Percentiles rank a stretch among this genome's conserved stretches.
Conservation (phyloP, 2,888 invertebrate genomes). For the Ormyrus rosae region DNA sequence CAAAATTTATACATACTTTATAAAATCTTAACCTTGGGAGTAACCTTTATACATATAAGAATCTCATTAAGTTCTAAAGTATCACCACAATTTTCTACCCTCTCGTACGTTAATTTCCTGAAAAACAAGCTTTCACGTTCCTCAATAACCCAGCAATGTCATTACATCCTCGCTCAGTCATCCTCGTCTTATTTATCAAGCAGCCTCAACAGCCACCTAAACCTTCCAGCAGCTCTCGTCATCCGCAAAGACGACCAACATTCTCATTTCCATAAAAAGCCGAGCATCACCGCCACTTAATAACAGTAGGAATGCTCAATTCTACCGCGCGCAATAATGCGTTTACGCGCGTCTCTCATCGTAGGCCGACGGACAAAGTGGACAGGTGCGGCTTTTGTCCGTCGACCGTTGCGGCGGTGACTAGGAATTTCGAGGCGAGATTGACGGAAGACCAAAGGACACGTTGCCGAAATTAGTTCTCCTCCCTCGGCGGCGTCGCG, state of each 20-base stretch:
- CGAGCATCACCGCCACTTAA: too few relatives aligned
- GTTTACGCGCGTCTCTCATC: too few relatives aligned
- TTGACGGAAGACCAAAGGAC: neutral
- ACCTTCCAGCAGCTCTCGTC: neutral
- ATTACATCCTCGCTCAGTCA: neutral
- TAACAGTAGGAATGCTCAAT: too few relatives aligned
- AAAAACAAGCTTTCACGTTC: neutral
- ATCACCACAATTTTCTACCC: neutral
- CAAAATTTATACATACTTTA: neutral
- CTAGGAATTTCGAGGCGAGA: slow-evolving; percentile 17
- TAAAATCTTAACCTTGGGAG: too few relatives aligned
- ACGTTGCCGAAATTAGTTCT: slow-evolving; percentile 4
- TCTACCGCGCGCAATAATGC: too few relatives aligned
- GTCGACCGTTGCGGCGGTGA: slow-evolving; percentile 19
- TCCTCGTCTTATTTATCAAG: slow-evolving; percentile 7
- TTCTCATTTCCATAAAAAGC: too few relatives aligned
- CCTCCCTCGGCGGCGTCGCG: too few relatives aligned
- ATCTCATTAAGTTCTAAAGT: neutral
- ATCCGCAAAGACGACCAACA: too few relatives aligned
- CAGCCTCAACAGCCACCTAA: slow-evolving; percentile 14
- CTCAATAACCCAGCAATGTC: neutral
- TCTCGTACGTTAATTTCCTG: neutral
- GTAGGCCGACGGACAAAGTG: too few relatives aligned
- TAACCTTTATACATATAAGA: neutral
- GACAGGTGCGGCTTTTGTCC: neutral